Conservation (phyloP, 2,797 vertebrate species). For the Poeciliopsis turneri region DNA sequence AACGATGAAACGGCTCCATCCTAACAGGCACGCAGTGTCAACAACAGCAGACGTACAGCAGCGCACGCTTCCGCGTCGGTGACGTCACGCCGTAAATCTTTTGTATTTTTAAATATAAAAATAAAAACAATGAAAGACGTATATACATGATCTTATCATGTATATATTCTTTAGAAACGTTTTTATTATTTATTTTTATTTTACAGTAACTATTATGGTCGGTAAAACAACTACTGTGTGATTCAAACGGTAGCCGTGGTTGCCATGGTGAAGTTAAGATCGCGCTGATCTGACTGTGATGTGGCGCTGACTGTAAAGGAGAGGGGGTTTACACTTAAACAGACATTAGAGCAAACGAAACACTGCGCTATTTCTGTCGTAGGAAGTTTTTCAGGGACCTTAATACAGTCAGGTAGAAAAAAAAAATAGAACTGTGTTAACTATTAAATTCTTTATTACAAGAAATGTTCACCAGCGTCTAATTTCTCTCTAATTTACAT, state of each 20-base stretch:
- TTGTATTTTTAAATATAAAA: neutral
- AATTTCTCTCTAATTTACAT: neutral
- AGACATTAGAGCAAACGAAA: neutral
- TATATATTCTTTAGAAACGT: neutral
- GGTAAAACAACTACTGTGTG: neutral
- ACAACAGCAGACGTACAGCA: conserved; percentile 48
- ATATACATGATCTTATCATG: rapidly evolving
- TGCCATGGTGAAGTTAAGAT: neutral
- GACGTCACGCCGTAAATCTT: conserved; percentile 38
- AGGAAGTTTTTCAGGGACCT: neutral
- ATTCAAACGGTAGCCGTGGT: neutral
- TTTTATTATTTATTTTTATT: neutral
- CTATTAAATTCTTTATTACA: neutral
- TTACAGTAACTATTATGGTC: neutral
- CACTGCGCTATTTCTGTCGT: neutral
- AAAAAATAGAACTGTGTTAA: neutral
- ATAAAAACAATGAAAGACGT: neutral
- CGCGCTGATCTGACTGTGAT: neutral
- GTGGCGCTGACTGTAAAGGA: neutral
- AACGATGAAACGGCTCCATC: neutral
- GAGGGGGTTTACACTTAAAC: no score
- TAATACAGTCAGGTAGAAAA: neutral
- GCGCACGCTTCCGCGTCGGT: conserved; percentile 51
- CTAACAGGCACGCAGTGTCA: conserved; percentile 42
- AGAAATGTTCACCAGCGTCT: neutral